Base-by-base conservation (phyloP, 2,888 invertebrate genomes). In the Adelognathus sp. region DNA sequence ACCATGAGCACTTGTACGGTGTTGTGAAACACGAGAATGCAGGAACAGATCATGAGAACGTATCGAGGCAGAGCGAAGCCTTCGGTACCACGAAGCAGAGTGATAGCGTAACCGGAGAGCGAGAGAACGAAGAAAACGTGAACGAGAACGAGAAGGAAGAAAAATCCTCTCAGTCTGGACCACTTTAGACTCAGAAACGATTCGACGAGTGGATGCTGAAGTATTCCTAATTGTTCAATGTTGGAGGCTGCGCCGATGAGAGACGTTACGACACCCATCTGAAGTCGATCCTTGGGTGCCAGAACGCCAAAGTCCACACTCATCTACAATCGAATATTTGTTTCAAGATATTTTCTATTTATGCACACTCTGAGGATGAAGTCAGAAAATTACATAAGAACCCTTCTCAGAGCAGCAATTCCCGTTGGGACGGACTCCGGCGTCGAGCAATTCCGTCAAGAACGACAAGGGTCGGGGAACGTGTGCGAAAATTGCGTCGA, bases 111-210 rank as follows among this genome's bases (percentile, higher is more conserved):
- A 11, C 85, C 71, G 1, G 92, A 92, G 39, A 93, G 83, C 6
- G 92, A 91, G 1, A 89, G 74, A 18, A 92, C 92, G 79, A 92
- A 92, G 7, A 90, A 78, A 1, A 90, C 82, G 72, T 92, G 92
- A 18, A 91, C 84, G 18, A 86, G 78, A 6, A 92, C 89, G 58
- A 92, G 87, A 21, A 91, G 80, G 69, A 92, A 92, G 83, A 93
- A 93, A 79, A 93, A 92, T 52, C 89, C 87, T 50, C 92, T 88
- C 18, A 93, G 90, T 81, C 90, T 91, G n/a, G 90, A 83, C 93
- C 93, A 93, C 86, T 93, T 93, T 27, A 93, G 85, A 29, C 89
- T 89, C 33, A 93, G 89, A 82, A 92, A 93, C 7, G 92, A 87
- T 83, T 92, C 92, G 71, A 92, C 88, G 18, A 93, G 84, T 0